phyloP scores from a whole-genome alignment of 2,888 invertebrate genomes.

The Ophion ellenae region DNA sequence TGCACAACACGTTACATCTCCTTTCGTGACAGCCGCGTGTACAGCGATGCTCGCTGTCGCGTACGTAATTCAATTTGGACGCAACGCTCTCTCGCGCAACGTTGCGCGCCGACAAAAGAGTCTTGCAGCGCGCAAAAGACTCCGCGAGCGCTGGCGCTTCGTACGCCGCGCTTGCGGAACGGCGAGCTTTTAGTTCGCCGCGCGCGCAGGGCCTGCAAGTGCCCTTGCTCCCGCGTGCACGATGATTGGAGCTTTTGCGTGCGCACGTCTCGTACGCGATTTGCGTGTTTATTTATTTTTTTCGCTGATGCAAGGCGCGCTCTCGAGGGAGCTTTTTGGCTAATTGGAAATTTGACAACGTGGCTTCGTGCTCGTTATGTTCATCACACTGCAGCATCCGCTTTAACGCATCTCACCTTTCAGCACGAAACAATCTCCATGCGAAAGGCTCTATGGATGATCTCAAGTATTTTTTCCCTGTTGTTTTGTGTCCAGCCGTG shows the following conservation, averaged over 20 bases:
- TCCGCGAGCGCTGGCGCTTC: no score
- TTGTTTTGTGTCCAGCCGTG: no score
- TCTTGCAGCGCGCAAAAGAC: not conserved
- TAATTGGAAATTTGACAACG: constrained; percentile 60
- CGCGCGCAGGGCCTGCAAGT: constrained; percentile 2
- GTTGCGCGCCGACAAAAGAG: constrained; percentile 56
- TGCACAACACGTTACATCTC: no score
- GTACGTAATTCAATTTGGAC: constrained; percentile 66
- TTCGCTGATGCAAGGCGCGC: not conserved
- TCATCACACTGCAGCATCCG: not conserved
- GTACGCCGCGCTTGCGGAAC: no score
- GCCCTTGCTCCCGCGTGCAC: not conserved
- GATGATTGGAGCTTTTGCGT: not conserved
- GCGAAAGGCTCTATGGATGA: not conserved
- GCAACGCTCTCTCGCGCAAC: constrained; percentile 59
- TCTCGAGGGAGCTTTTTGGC: constrained; percentile 29
- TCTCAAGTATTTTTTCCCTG: no score
- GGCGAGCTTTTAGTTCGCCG: constrained; percentile 43
- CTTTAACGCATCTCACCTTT: constrained; percentile 3
- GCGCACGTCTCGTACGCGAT: not conserved
- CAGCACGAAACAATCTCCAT: not conserved
- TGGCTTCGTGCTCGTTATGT: constrained; percentile 26
- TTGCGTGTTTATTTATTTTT: not conserved
- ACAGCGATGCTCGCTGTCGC: constrained; percentile 46
- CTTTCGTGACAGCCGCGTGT: not conserved